These are phyloP conservation scores for Patiria miniata DNA, from an alignment of 35 echinoderm and acorn worm genomes.

Conservation along the genomic window DNA sequence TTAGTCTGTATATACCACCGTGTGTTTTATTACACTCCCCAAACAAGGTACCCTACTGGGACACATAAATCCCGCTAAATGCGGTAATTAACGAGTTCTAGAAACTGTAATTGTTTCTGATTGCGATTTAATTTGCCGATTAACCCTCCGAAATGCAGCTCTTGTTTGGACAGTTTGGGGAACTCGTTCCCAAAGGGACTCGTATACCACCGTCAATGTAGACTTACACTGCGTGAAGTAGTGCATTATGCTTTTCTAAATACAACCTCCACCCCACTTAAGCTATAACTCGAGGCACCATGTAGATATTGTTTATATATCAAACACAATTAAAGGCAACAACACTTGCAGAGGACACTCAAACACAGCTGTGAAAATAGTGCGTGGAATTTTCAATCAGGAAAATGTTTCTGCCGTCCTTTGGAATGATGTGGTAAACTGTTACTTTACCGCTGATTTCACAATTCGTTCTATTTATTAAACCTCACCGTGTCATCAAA, in stretches of 20 bases:
- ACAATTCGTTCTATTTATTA: no score
- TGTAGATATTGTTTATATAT: conserved; percentile 10
- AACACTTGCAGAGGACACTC: background rate
- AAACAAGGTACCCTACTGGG: background rate
- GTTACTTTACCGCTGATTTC: no score
- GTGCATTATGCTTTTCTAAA: background rate
- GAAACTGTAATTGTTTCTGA: conserved; percentile 20
- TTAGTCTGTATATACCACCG: background rate
- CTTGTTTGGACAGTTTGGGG: background rate
- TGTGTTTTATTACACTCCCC: background rate
- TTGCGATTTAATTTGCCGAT: conserved; percentile 16
- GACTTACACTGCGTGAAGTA: background rate
- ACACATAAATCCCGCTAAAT: background rate
- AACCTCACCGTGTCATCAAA: no score
- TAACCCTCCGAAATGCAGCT: background rate
- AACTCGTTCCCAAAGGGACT: background rate
- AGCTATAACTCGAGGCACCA: background rate
- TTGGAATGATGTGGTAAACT: no score
- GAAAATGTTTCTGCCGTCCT: background rate
- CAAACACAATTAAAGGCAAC: background rate
- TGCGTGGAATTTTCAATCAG: background rate
- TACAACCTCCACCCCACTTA: background rate
- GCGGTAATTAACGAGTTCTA: conserved; percentile 26
- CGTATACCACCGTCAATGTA: no score
- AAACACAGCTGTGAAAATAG: conserved; percentile 13